Evolutionary conservation across 2,888 invertebrate species (phyloP).

Genomic region (Brachynemurus nebulosus): DNA sequence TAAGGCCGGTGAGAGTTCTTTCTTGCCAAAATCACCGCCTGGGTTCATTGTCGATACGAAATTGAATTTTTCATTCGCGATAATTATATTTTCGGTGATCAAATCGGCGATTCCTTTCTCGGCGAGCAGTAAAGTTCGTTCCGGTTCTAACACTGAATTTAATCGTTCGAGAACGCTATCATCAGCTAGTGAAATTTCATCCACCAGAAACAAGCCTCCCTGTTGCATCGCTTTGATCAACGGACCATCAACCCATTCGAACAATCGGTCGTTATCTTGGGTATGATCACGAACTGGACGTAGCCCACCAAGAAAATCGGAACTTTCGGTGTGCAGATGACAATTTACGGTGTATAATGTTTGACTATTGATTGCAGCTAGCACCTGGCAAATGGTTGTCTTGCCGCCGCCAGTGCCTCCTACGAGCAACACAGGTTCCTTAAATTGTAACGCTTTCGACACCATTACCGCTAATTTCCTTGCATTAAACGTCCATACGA

Average conservation of each 20-base stretch:
- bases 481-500: slow-evolving; percentile 94
- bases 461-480: slow-evolving; percentile 62
- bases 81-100: slow-evolving; percentile 34
- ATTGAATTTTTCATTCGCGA: slow-evolving; percentile 60
- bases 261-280: slow-evolving; percentile 36
- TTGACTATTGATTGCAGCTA: slow-evolving; percentile 53
- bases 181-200: slow-evolving; percentile 98
- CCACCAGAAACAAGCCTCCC: slow-evolving; percentile 84
- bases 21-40: slow-evolving; percentile 98
- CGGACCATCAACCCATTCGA: slow-evolving; percentile 98
- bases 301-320: slow-evolving; percentile 93
- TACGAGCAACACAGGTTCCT: slow-evolving; percentile 89
- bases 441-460: slow-evolving; percentile 73
- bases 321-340: slow-evolving; percentile 97
- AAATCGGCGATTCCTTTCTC: slow-evolving; percentile 64
- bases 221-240: slow-evolving; percentile 79
- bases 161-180: slow-evolving; percentile 95
- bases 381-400: slow-evolving; percentile 86
- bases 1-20: slow-evolving; percentile 93
- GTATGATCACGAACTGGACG: slow-evolving; percentile 64
- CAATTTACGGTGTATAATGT: slow-evolving; percentile 79
- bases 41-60: slow-evolving; percentile 99
- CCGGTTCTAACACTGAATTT: slow-evolving; percentile 92
- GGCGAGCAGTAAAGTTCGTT: slow-evolving; percentile 75
- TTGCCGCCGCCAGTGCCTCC: slow-evolving; percentile 98